Percentiles rank a stretch among this genome's conserved stretches.
Evolutionary conservation across 2,888 invertebrate genomes (phyloP).

Genomic region (Synergus itoensis): DNA sequence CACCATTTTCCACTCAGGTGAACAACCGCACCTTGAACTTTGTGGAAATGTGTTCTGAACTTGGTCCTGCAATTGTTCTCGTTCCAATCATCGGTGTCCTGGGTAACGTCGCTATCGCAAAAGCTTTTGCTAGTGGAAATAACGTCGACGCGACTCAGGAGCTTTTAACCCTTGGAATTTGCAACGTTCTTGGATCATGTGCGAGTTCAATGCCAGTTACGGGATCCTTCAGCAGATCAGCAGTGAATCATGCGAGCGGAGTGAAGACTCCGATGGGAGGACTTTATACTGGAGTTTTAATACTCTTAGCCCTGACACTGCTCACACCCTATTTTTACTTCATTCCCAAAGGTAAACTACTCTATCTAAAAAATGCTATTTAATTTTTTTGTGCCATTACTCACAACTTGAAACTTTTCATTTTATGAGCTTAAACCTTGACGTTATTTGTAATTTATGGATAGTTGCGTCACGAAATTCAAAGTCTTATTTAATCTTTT

Average conservation of each 20-base stretch:
- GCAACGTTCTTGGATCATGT: constrained; percentile 93
- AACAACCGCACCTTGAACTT: constrained; percentile 82
- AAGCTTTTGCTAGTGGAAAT: constrained; percentile 92
- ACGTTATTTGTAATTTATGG: constrained; percentile 11
- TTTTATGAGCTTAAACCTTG: constrained; percentile 6
- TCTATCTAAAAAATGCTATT: background rate
- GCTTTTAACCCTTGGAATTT: constrained; percentile 89
- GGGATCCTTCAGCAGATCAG: constrained; percentile 93
- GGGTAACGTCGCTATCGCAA: constrained; percentile 97
- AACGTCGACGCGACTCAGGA: constrained; percentile 95
- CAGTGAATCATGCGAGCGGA: constrained; percentile 97
- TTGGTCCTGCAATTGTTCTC: constrained; percentile 91
- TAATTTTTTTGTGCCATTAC: background rate
- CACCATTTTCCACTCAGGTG: constrained; percentile 85
- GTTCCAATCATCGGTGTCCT: constrained; percentile 94
- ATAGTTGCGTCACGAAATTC: background rate
- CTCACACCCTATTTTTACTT: constrained; percentile 94
- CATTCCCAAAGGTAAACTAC: constrained; percentile 84
- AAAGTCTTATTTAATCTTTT: constrained; percentile 34
- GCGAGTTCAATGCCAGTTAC: constrained; percentile 95
- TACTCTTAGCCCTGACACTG: constrained; percentile 90
- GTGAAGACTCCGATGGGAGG: constrained; percentile 94
- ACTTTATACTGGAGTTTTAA: constrained; percentile 89
- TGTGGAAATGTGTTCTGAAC: constrained; percentile 86
- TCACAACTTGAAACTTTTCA: background rate